Evolutionary conservation across 1,140 invertebrate genomes (phyloP), one percentile per base, ranked within the genome.

Genomic region (Psix sp.): DNA sequence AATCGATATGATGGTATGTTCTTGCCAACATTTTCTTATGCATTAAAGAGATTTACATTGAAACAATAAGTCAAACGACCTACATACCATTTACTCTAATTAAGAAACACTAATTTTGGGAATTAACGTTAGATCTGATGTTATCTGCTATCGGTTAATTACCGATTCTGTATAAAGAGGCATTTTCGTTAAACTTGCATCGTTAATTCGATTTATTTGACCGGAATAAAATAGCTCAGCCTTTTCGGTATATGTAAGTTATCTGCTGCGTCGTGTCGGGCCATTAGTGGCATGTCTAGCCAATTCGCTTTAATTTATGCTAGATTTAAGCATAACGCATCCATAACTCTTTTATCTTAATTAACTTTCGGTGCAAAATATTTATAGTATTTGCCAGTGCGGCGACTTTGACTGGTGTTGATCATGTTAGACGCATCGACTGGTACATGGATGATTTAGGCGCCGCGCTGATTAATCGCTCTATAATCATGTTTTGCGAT

Each of bases 281-380:
- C 51, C 63, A 51, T 68, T 68, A 59, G 48, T 35, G 46, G 54
- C 33, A 36, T 39, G 46, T 46, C 39, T 33, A 48, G 42, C 35
- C 38, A 29, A 36, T 51, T 52, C 40, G 20, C n/a, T 3, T 52
- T 68, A 68, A 68, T 68, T 68, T 60, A 68, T 51, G 46, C 14
- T 11, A 10, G 46, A 39, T 60, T 33, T 15, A 46, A 29, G 46
- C 46, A 46, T 35, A 54, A 68, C 54, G 52, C 46, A 46, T 60
- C 65, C 39, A 60, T 39, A 51, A 68, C 36, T 45, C 31, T 59
- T 51, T 68, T 45, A 68, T 57, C 63, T 68, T 51, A 68, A 68
- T 59, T 17, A 68, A 68, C 54, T 68, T 59, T 20, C 52, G 24
- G 10, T 9, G 39, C 11, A 21, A 56, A 57, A 57, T 57, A 67